Evolutionary conservation across 2,113 vertebrate genomes (phyloP), one percentile per base, ranked within the genome.

Genomic region (Accipiter cooperii): DNA sequence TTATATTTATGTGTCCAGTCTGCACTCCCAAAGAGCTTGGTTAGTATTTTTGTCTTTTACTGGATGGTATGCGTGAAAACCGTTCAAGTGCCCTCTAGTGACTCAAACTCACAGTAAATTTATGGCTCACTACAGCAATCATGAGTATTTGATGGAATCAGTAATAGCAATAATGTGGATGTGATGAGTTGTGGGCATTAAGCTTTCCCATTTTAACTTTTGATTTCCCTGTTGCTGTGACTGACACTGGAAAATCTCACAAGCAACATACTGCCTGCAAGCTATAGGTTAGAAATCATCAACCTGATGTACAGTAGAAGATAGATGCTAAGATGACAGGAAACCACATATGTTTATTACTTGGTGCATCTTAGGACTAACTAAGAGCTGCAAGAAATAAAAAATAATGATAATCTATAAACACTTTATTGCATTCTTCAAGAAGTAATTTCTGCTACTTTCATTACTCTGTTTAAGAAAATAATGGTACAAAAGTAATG

Each of bases 61-160:
- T 38, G 12, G 36, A 31, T 42, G 19, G 18, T 21, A 47, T 17
- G 13, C 18, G 34, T 47, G 36, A 51, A 91, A 91, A 89, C 64
- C 19, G 3, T 70, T 83, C 63, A 94, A 74, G 85, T 94, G 96
- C 95, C 96, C 90, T 94, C 96, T 97, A 89, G 88, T 78, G 95
- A 90, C 79, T 66, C 63, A 83, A 94, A 64, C 31, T 61, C 28
- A 24, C 44, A 70, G 31, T 44, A 64, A 93, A 90, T 83, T 61
- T 87, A 61, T 28, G 28, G 20, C 74, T 93, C 49, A 4, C 28
- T n/a, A 6, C 20, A 60, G 52, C 20, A 60, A 16, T 19, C n/a
- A 7, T 1, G 20, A 57, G 29, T 24, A 28, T 68, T 54, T 61
- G 55, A 81, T 17, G 40, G 49, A 61, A 10, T 5, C 19, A 20